Conservation (phyloP, 2,888 invertebrate genomes). For the Rosalia funebris region DNA sequence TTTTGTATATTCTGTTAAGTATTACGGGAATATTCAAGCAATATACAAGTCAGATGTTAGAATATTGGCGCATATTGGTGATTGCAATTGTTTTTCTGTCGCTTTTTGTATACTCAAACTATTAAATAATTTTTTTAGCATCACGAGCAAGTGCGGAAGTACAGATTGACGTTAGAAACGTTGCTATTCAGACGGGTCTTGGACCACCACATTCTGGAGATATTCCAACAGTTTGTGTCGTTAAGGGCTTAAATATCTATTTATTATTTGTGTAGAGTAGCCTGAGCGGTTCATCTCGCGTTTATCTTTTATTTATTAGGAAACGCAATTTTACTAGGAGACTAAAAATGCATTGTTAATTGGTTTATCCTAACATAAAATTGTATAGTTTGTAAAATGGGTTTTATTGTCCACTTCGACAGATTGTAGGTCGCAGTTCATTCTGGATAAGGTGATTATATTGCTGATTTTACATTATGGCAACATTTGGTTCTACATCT, state of each 20-base stretch:
- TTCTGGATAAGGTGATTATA: no score
- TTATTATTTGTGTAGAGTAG: no score
- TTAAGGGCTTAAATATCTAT: conserved; percentile 72
- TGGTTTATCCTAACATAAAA: not conserved
- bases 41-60: not conserved
- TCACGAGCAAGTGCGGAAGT: conserved; percentile 96
- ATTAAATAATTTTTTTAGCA: conserved; percentile 86
- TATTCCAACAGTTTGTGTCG: conserved; percentile 97
- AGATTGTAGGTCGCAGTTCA: no score
- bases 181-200: conserved; percentile 95
- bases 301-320: not conserved
- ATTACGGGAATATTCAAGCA: not conserved
- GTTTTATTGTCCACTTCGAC: no score
- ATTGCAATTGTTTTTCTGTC: no score
- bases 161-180: conserved; percentile 94
- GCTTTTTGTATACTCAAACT: no score
- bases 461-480: no score
- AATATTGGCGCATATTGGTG: no score
- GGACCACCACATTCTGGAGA: conserved; percentile 94
- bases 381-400: not conserved
- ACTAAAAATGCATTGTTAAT: conserved; percentile 1
- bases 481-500: no score
- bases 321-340: not conserved
- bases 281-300: no score
- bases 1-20: no score